These are phyloP conservation scores for Dermochelys coriacea DNA, from an alignment of 2,797 vertebrate genomes.

Conservation along the genomic window DNA sequence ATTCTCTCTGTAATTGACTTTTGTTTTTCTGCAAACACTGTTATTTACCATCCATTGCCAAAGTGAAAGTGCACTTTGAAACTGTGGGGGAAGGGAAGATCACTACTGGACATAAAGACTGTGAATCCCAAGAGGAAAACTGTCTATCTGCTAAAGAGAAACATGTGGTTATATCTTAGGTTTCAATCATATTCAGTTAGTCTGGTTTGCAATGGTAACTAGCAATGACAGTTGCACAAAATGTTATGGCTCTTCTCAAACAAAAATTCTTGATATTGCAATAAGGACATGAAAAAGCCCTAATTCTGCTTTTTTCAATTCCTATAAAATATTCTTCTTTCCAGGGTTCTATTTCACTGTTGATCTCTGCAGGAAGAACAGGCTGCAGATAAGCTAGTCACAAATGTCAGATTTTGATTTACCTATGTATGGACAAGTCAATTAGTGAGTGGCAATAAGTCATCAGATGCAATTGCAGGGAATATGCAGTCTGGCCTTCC, in stretches of 20 bases:
- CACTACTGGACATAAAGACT: not conserved
- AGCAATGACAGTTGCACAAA: not conserved
- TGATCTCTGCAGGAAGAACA: constrained; percentile 46
- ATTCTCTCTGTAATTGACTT: not conserved
- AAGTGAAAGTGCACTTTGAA: constrained; percentile 11
- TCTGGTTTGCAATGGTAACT: not conserved
- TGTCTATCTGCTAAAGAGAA: not conserved
- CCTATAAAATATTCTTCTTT: constrained; percentile 15
- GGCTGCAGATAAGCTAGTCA: constrained; percentile 37
- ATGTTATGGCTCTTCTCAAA: constrained; percentile 27
- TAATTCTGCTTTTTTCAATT: constrained; percentile 26
- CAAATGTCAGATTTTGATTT: constrained; percentile 46
- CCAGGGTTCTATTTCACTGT: constrained; percentile 40
- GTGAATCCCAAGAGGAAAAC: not conserved
- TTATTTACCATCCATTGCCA: constrained; percentile 12
- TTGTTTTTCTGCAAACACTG: not conserved
- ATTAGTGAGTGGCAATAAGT: constrained; percentile 67
- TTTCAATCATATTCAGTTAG: not conserved
- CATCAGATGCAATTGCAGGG: constrained; percentile 57
- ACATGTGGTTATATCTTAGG: not conserved
- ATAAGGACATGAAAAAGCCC: not conserved
- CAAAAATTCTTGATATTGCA: constrained; percentile 31
- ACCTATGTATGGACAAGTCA: constrained; percentile 52
- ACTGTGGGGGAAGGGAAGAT: not conserved
- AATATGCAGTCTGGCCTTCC: constrained; percentile 52